Evolutionary conservation across 2,797 vertebrate genomes (phyloP).

Genomic region (Lycodopsis pacificus): DNA sequence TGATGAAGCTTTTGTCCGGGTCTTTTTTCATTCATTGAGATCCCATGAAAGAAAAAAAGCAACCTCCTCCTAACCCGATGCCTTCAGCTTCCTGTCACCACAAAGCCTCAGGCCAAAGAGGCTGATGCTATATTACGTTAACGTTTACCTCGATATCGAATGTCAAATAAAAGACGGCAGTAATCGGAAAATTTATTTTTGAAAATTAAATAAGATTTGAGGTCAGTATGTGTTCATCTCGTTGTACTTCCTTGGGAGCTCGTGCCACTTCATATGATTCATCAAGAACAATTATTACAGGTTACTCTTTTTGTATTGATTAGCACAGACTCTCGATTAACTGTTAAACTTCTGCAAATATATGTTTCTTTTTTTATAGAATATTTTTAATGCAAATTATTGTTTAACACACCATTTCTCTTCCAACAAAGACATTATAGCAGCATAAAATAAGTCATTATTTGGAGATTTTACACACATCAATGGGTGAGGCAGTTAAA

Average conservation of each 20-base stretch:
- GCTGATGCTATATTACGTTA: constrained; percentile 37
- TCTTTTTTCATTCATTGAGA: constrained; percentile 52
- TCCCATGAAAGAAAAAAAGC: constrained; percentile 22
- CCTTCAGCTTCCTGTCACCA: constrained; percentile 39
- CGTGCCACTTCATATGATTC: neutral
- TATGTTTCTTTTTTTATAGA: neutral
- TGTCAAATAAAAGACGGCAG: constrained; percentile 49
- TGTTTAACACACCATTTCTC: neutral
- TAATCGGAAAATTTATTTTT: constrained; percentile 13
- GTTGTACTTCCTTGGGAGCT: neutral
- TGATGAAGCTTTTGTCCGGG: constrained; percentile 56
- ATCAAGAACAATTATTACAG: neutral
- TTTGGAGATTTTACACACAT: neutral
- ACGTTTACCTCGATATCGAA: constrained; percentile 19
- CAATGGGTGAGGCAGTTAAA: neutral
- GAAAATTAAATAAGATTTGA: neutral
- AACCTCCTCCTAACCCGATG: constrained; percentile 10
- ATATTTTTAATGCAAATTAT: neutral
- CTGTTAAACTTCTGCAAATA: no score
- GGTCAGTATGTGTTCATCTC: neutral
- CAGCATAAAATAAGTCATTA: neutral
- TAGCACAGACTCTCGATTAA: neutral
- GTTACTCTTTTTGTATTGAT: neutral
- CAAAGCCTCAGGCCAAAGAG: constrained; percentile 28
- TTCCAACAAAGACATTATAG: neutral